A percentile compares a stretch with the other conserved stretches of the same genome.
phyloP scores from a whole-genome alignment of 2,797 vertebrate genomes.

The Anabacerthia variegaticeps region DNA sequence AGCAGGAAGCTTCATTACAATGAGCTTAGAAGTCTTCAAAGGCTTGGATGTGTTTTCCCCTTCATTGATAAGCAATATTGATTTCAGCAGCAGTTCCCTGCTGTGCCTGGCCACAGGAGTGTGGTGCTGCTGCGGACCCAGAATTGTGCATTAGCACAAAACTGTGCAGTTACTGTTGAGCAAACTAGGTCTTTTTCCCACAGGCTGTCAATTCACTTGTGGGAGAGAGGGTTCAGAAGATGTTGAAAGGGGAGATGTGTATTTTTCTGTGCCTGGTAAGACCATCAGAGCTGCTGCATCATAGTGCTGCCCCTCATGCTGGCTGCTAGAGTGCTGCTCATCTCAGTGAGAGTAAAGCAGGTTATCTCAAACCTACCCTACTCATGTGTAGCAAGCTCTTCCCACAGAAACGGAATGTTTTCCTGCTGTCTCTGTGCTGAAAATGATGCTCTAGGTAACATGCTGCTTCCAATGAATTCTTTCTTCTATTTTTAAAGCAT shows the following conservation, averaged over 20 bases:
- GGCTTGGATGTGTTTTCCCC: slow-evolving; percentile 2
- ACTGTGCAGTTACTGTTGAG: background rate
- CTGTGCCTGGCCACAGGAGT: background rate
- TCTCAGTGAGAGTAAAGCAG: background rate
- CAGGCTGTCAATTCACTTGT: background rate
- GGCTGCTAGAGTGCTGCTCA: background rate
- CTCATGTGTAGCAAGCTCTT: background rate
- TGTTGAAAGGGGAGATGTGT: background rate
- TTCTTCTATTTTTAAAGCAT: background rate
- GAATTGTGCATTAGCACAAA: background rate
- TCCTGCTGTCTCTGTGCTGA: background rate
- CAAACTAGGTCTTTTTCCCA: background rate
- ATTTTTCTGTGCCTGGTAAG: background rate
- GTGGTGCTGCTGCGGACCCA: background rate
- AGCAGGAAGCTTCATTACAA: slow-evolving; percentile 38
- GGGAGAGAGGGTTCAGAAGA: background rate
- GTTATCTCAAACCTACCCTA: background rate
- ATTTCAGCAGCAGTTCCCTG: background rate
- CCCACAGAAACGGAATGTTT: background rate
- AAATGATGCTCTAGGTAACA: background rate
- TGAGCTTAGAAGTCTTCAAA: slow-evolving; percentile 42
- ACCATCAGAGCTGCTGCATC: background rate
- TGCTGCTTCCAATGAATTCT: background rate
- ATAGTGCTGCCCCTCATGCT: background rate
- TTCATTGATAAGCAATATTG: slow-evolving; percentile 55